These are phyloP conservation scores for Meriones unguiculatus DNA, from an alignment of 2,113 vertebrate species.

Conservation along the genomic window DNA sequence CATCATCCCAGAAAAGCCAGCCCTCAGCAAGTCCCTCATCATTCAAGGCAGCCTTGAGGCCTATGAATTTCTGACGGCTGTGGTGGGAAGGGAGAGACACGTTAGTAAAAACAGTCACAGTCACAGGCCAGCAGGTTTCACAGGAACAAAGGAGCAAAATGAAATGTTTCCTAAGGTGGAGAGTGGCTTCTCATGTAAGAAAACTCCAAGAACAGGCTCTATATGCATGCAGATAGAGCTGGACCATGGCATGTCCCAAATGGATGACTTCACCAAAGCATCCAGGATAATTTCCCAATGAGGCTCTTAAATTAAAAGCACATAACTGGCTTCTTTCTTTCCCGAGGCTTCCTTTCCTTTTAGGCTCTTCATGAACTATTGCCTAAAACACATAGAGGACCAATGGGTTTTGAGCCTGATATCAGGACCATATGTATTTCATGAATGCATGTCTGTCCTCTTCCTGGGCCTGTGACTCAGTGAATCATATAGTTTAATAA, in stretches of 20 bases:
- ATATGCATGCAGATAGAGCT: neutral
- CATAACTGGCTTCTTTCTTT: neutral
- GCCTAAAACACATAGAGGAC: neutral
- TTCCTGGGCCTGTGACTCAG: neutral
- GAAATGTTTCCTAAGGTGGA: neutral
- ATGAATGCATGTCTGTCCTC: accelerated
- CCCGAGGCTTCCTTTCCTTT: neutral
- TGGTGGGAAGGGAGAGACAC: conserved; percentile 36
- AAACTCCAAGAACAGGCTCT: neutral
- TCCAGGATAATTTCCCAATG: neutral
- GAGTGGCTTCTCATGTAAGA: neutral
- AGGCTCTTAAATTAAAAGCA: neutral
- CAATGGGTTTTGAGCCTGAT: neutral
- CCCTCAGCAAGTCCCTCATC: conserved; percentile 86
- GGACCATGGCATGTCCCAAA: neutral
- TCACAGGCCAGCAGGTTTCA: neutral
- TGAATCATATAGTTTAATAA: neutral
- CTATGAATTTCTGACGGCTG: conserved; percentile 90
- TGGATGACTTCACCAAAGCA: neutral
- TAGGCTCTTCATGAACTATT: neutral
- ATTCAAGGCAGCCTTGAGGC: conserved; percentile 90
- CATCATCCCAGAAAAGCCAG: conserved; percentile 93
- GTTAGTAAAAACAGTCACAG: neutral
- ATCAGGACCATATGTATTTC: neutral
- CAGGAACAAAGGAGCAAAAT: neutral